Conservation (phyloP, 2,888 invertebrate genomes). For the Branchipolynoe longqiensis region DNA sequence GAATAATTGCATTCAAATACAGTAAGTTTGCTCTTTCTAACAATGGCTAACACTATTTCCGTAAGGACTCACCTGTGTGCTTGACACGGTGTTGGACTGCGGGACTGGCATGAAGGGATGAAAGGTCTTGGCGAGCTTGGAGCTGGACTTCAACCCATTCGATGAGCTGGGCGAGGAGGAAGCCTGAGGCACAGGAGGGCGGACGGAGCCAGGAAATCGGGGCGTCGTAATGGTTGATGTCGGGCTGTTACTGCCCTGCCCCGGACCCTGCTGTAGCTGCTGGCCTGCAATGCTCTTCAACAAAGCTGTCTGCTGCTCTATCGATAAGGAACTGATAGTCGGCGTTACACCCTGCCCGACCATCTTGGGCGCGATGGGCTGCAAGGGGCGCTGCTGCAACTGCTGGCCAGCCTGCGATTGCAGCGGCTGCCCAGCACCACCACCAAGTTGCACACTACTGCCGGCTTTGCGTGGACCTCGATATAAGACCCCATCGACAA, state of each 20-base stretch:
- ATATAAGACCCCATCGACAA: slow-evolving; percentile 72
- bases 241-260: slow-evolving; percentile 34
- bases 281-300: slow-evolving; percentile 50
- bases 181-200: background rate
- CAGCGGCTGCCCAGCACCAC: background rate
- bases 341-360: slow-evolving; percentile 7
- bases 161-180: background rate
- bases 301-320: slow-evolving; percentile 50
- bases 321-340: slow-evolving; percentile 29
- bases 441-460: background rate
- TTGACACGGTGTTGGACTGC: slow-evolving; percentile 52
- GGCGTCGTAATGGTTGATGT: slow-evolving; percentile 29
- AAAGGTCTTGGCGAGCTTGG: background rate
- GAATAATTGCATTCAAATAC: no score
- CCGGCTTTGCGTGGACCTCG: background rate
- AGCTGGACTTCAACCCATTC: background rate
- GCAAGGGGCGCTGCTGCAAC: slow-evolving; percentile 50
- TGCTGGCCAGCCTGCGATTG: slow-evolving; percentile 68
- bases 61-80: slow-evolving; percentile 34
- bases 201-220: background rate
- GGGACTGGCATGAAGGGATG: slow-evolving; percentile 9
- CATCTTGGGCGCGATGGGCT: slow-evolving; percentile 36
- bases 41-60: no score
- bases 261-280: background rate
- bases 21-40: no score